Evolutionary conservation across 2,888 invertebrate genomes (phyloP), one percentile per base, ranked within the genome.

Genomic region (Acleris sparsana): DNA sequence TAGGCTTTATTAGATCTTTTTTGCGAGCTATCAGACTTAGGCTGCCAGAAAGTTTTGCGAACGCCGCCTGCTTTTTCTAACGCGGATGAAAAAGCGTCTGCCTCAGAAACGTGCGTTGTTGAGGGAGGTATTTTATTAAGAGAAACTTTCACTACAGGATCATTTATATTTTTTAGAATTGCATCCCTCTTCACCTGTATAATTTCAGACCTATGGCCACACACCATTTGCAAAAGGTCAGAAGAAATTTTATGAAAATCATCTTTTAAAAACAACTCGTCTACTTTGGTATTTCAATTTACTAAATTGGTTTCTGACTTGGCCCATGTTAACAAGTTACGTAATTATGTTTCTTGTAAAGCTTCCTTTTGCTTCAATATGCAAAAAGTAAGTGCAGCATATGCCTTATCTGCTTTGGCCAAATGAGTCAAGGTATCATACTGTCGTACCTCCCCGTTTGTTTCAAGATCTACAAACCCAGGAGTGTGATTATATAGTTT

Each of bases 401-500:
- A 69, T 2, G 69, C 39, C 44, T 59, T 69, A n/a, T 67, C 64
- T 17, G 57, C 22, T 39, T 58, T 44, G 13, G 55, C 25, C n/a
- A 63, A 22, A 17, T 66, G 51, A 53, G 62, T 62, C 5, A 58
- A 48, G 46, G 56, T 33, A n/a, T 70, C 65, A 61, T 63, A 70
- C 11, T n/a, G 46, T 60, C 63, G 58, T 48, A 66, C 57, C 53
- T 66, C 66, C 11, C 66, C 69, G 53, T 66, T 69, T 49, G 60
- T 57, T 48, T 68, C 65, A 16, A 65, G 39, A 33, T 67, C 63
- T 25, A 63, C 56, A 44, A 68, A 65, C 20, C 68, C 70, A 33
- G 68, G 67, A 39, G 63, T 55, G 57, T 61, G 63, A 51, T 67
- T 63, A 48, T 70, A 70, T 16, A 61, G 3, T 57, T 65, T 70